These are phyloP conservation scores for Erynnis tages DNA, from an alignment of 2,888 invertebrate genomes.

Conservation along the genomic window DNA sequence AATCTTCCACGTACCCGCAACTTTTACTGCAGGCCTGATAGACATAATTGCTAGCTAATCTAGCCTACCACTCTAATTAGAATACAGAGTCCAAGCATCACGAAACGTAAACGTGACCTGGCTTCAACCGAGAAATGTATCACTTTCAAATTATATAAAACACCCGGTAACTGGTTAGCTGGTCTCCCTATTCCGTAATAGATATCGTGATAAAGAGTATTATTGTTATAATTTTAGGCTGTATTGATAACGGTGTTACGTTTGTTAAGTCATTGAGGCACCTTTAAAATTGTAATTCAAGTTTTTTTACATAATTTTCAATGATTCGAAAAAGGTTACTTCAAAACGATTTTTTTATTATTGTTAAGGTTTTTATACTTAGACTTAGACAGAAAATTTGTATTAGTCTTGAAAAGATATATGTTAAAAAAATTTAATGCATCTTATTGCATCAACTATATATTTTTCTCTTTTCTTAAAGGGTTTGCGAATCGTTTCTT, in stretches of 20 bases:
- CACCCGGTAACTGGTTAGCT: neutral
- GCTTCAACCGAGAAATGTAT: conserved; percentile 54
- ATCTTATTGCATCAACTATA: too few relatives aligned
- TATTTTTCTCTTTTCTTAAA: too few relatives aligned
- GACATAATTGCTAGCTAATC: conserved; percentile 14
- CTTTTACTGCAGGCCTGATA: conserved; percentile 19
- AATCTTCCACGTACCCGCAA: conserved; percentile 8
- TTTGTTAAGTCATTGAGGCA: neutral
- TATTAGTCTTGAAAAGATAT: too few relatives aligned
- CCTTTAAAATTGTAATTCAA: too few relatives aligned
- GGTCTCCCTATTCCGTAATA: conserved; percentile 2
- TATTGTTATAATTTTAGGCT: conserved; percentile 1
- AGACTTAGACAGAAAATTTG: too few relatives aligned
- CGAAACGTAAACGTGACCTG: conserved; percentile 57
- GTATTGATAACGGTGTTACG: neutral
- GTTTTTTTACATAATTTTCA: too few relatives aligned
- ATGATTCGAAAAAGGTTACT: too few relatives aligned
- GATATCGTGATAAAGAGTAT: conserved; percentile 14
- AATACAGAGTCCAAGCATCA: conserved; percentile 40
- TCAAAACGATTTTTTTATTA: too few relatives aligned
- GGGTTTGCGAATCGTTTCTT: too few relatives aligned
- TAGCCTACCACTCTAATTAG: conserved; percentile 40
- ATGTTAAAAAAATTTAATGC: too few relatives aligned
- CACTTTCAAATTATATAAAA: conserved; percentile 64
- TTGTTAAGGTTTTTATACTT: too few relatives aligned